Base-by-base conservation (phyloP, 2,888 invertebrate genomes). In the Lucinisca nassula region DNA sequence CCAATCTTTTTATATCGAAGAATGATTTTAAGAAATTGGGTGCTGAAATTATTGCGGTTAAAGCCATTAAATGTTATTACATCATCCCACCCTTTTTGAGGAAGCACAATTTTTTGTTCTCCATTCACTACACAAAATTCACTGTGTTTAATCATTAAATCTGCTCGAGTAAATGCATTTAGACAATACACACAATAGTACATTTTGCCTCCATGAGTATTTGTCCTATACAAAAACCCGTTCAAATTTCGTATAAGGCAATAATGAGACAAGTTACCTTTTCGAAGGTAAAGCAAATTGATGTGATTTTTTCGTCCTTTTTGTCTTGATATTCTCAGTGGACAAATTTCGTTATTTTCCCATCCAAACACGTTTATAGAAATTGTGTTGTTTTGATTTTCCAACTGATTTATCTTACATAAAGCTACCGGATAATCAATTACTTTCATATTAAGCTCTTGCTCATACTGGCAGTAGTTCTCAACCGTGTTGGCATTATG, bases 141-240 rank as follows among this genome's bases (percentile, higher is more conserved):
- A 35, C 37, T 24, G 58, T 90, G 87, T 27, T 83, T 72, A 21
- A 61, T 24, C 37, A 84, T n/a, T 37, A 67, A 37, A 8, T 77
- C n/a, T 35, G 79, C 55, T 73, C 32, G 24, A 0, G n/a, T 58
- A 67, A 88, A 86, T 32, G 81, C 84, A 40, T 90, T 86, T 35
- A 90, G 27, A 51, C 90, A 90, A 74, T 84, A 84, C 24, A 79
- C 74, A 70, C 87, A 90, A 61, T 80, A 88, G 35, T 72, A 77
- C 4, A 35, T 45, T 45, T 55, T 17, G 14, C 21, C 2, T 2
- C 30, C 3, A 40, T 35, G 32, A 0, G 38, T n/a, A 38, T 84
- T 81, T 21, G 76, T 85, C 55, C 85, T 74, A 55, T 30, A 87
- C 32, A 90, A 58, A 49, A 90, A 90, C 14, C 83, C 17, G 58